Evolutionary conservation across 2,113 vertebrate genomes (phyloP), one percentile per base, ranked within the genome.

Genomic region (Prolemur simus): DNA sequence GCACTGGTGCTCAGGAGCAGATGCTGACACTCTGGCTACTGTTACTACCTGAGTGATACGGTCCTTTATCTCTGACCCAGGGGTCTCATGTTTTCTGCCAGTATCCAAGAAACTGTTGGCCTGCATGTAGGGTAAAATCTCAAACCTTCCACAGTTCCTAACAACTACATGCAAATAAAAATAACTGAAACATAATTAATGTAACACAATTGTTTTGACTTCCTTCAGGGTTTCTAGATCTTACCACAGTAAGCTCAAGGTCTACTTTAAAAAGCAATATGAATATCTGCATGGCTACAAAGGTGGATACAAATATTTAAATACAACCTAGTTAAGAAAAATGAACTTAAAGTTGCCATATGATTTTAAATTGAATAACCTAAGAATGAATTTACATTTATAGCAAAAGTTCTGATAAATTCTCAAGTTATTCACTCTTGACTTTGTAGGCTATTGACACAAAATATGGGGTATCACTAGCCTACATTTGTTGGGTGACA

Each of bases 321-420:
- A 85, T 58, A 91, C 27, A 76, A 68, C 17, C 81, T 74, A 64
- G 20, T 88, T 69, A 64, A 78, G 14, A 54, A 80, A 82, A 85
- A 66, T 29, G 12, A 7, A 68, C 27, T 77, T 80, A 32, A 93
- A 97, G 52, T n/a, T 90, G 25, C 42, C 52, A 73, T 39, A 20
- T 25, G 82, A 76, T n/a, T 92, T 78, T 45, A 95, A 94, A 52
- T 34, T 63, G 64, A 96, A 89, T 89, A 85, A 80, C 66, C 37
- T 87, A 87, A 92, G 42, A 82, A 66, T 58, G 52, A 74, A 52
- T 52, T 81, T 87, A 73, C 77, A 71, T 60, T 56, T 86, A 71
- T 0, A 85, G 58, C 21, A 92, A 56, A 91, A 89, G 25, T 21
- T 5, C 37, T 88, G 69, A 87, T 91, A 56, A 78, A 84, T 69